Evolutionary conservation across 1,140 invertebrate species (phyloP).

Genomic region (Pseudomyrmex sp.): DNA sequence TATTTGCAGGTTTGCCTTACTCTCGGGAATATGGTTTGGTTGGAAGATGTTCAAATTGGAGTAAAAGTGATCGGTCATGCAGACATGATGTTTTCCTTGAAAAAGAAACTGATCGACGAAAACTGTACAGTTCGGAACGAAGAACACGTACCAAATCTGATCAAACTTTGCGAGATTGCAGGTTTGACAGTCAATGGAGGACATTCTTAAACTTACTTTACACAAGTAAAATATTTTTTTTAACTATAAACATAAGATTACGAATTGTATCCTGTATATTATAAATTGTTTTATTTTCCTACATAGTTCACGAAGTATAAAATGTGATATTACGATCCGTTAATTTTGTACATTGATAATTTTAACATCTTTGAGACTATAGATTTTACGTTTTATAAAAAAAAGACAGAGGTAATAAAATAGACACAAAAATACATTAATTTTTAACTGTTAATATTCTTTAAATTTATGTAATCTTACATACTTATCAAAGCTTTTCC

Average conservation of each 20-base stretch:
- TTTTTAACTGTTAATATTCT: background rate
- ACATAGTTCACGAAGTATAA: no score
- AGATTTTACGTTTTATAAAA: constrained; percentile 3
- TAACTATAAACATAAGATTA: background rate
- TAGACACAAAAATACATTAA: background rate
- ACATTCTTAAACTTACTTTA: background rate
- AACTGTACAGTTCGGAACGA: constrained; percentile 74
- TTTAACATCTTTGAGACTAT: no score
- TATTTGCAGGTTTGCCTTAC: constrained; percentile 76
- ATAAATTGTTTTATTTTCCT: background rate
- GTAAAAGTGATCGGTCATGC: constrained; percentile 73
- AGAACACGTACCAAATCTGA: constrained; percentile 69
- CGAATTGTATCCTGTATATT: background rate
- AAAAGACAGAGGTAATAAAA: constrained; percentile 13
- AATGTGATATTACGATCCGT: background rate
- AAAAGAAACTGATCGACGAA: constrained; percentile 66
- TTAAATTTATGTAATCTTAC: background rate
- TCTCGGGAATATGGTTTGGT: constrained; percentile 80
- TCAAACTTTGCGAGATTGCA: constrained; percentile 68
- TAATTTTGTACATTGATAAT: background rate
- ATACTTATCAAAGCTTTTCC: background rate
- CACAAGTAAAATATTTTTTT: background rate
- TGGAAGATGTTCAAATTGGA: constrained; percentile 77
- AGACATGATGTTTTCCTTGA: constrained; percentile 75
- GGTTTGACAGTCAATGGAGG: constrained; percentile 60